These are phyloP conservation scores for Motacilla alba DNA, from an alignment of 2,113 vertebrate genomes.

Conservation along the genomic window DNA sequence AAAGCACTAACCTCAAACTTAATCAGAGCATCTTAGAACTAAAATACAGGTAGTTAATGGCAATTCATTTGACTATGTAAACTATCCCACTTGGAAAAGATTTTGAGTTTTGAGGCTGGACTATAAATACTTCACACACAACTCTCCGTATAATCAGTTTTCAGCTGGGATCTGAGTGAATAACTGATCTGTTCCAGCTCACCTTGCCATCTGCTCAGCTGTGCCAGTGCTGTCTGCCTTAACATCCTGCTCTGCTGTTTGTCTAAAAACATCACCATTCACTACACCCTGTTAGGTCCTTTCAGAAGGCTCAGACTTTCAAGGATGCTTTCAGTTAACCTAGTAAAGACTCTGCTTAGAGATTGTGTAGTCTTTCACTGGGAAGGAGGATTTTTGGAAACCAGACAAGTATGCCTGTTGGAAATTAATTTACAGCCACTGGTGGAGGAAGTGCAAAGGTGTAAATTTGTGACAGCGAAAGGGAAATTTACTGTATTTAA, in stretches of 20 bases:
- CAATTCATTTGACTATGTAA: not conserved
- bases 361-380: not conserved
- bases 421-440: not conserved
- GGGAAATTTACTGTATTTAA: not conserved
- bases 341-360: not conserved
- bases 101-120: not conserved
- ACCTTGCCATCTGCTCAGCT: constrained; percentile 26
- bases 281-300: not conserved
- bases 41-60: not conserved
- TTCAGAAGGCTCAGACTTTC: constrained; percentile 1
- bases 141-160: not conserved
- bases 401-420: not conserved
- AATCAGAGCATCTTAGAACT: not conserved
- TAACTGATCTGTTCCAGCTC: constrained; percentile 47
- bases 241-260: constrained; percentile 44
- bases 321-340: not conserved
- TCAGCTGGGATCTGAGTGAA: constrained; percentile 10
- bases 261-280: constrained; percentile 26
- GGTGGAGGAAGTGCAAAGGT: not conserved
- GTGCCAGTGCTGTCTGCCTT: constrained; percentile 9
- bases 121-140: constrained; percentile 32
- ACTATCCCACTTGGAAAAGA: not conserved
- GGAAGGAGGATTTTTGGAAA: not conserved
- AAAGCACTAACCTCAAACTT: not conserved
- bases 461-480: not conserved